Base-by-base conservation (phyloP, 2,113 vertebrate species). In the Chamaea fasciata region DNA sequence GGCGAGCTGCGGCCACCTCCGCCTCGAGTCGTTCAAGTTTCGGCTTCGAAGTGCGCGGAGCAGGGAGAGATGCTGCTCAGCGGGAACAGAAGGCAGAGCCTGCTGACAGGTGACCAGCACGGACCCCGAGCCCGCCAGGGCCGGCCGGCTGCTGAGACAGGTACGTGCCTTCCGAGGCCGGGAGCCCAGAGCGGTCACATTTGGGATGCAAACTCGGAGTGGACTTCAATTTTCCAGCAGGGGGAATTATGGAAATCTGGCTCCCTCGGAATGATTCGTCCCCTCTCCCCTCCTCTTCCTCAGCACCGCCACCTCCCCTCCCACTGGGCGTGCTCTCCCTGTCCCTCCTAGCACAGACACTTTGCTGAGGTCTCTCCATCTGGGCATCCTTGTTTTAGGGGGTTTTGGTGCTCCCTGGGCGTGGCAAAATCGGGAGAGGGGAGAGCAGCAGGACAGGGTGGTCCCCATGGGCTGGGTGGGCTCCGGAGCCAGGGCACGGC, bases 131-230 rank as follows among this genome's bases (percentile, higher is more conserved):
- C 84, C 71, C n/a, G n/a, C n/a, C 11, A 39, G 37, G 37, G 64
- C 89, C 95, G 89, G 85, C 92, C 6, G 91, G 88, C 97, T 94
- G 95, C 96, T 92, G 83, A 95, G 37, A 94, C 87, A 97, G 97
- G 96, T 96, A 96, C 41, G 95, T 89, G 89, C 78, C 79, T 86
- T 65, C n/a, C n/a, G n/a, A n/a, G n/a, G n/a, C n/a, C n/a, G n/a
- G n/a, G n/a, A n/a, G 57, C 84, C 18, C 10, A 44, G 47, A 93
- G 77, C 85, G 35, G 78, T 69, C 63, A 13, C 65, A 19, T 94
- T 96, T 9, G 92, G 92, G 94, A 96, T 88, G 93, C 88, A 55
- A 93, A 91, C 76, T 77, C 86, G 8, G 92, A 91, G 80, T 92
- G 81, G 71, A 64, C 63, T 91, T 92, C n/a, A 42, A 90, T 93